Evolutionary conservation across 2,888 invertebrate genomes (phyloP).

Genomic region (Eupsilia transversa): DNA sequence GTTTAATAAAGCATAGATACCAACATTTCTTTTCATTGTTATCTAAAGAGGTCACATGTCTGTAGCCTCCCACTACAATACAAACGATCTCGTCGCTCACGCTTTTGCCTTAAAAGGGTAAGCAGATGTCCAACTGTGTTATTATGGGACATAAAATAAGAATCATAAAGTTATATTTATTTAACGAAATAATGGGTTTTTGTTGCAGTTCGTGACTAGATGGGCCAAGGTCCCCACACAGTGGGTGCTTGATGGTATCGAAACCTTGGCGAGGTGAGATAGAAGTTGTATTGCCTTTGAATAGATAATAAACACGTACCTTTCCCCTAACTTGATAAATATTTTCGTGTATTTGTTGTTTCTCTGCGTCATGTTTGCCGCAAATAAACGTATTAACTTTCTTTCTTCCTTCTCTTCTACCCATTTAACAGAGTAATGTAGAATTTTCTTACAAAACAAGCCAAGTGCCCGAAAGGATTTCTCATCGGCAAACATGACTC

Average conservation of each 20-base stretch:
- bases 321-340: too few species aligned
- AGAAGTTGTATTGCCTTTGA: neutral
- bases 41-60: conserved; percentile 7
- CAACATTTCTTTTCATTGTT: too few species aligned
- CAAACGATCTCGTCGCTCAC: conserved; percentile 42
- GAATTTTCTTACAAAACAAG: neutral
- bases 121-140: conserved; percentile 22
- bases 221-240: neutral
- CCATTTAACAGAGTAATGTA: too few species aligned
- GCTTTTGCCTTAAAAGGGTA: conserved; percentile 35
- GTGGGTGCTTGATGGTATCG: neutral
- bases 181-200: conserved; percentile 15
- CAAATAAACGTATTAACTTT: too few species aligned
- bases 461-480: too few species aligned
- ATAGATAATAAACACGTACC: neutral
- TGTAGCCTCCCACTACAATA: conserved; percentile 21
- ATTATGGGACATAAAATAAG: conserved; percentile 20
- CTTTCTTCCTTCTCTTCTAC: too few species aligned
- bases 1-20: too few species aligned
- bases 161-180: conserved; percentile 10
- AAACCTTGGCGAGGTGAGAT: too few species aligned
- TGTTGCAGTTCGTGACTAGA: neutral
- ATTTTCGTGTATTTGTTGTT: too few species aligned
- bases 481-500: too few species aligned
- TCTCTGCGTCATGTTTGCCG: too few species aligned